phyloP scores from a whole-genome alignment of 2,797 vertebrate species.

The Ambastaia sidthimunki region DNA sequence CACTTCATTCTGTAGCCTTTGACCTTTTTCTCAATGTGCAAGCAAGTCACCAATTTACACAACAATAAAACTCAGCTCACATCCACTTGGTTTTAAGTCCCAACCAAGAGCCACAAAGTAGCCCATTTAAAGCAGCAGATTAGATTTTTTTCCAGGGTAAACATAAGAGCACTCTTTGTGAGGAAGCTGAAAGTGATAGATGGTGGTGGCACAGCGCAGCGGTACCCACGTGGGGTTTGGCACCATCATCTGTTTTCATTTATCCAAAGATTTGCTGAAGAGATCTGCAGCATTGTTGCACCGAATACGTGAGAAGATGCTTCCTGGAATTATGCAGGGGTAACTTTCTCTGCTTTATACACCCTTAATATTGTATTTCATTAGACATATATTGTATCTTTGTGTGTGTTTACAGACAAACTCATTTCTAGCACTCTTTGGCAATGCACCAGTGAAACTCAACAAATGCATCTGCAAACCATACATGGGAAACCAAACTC shows the following conservation, averaged over 20 bases:
- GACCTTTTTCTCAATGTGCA: neutral
- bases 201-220: constrained; percentile 50
- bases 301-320: constrained; percentile 17
- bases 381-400: constrained; percentile 18
- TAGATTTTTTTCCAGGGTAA: constrained; percentile 54
- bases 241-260: constrained; percentile 66
- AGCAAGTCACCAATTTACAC: constrained; percentile 32
- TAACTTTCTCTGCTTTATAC: constrained; percentile 45
- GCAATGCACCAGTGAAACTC: too few relatives aligned
- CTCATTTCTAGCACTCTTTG: neutral
- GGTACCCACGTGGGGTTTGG: constrained; percentile 48
- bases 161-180: constrained; percentile 40
- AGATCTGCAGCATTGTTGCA: constrained; percentile 26
- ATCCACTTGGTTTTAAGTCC: constrained; percentile 46
- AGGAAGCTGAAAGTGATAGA: constrained; percentile 62
- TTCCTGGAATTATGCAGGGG: constrained; percentile 44
- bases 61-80: constrained; percentile 52
- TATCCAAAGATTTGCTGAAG: constrained; percentile 45
- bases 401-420: neutral
- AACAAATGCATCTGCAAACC: too few relatives aligned
- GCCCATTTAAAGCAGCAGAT: constrained; percentile 58
- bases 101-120: constrained; percentile 53
- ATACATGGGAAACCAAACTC: neutral
- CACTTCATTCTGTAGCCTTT: too few relatives aligned
- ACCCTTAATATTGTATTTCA: neutral